Percentiles rank a stretch among this genome's conserved stretches.
Evolutionary conservation across 2,797 vertebrate species (phyloP).

Genomic region (Neosilurus mollespiculum): DNA sequence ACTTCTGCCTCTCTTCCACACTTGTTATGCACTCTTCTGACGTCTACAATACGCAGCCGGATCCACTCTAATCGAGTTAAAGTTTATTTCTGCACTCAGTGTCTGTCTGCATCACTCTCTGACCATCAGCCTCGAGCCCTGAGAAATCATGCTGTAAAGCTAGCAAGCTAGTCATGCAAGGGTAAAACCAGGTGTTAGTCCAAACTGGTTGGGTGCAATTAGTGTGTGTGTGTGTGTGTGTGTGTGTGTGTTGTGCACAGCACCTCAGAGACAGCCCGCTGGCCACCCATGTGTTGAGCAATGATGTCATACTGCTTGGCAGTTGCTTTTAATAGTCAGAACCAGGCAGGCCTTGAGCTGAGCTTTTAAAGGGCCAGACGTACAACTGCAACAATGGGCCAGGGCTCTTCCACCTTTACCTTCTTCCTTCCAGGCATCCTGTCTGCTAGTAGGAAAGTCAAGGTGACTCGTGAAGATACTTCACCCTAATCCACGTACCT

Average conservation of each 20-base stretch:
- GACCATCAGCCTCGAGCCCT: not conserved
- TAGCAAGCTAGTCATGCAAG: constrained; percentile 5
- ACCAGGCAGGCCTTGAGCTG: constrained; percentile 68
- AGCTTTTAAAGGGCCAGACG: constrained; percentile 74
- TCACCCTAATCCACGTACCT: not conserved
- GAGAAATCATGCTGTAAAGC: constrained; percentile 3
- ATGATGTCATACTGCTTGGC: constrained; percentile 76
- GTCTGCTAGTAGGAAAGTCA: not conserved
- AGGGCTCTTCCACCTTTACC: constrained; percentile 7
- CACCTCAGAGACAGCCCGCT: constrained; percentile 39
- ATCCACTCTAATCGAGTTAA: constrained; percentile 18
- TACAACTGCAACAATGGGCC: constrained; percentile 30
- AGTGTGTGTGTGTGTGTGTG: constrained; percentile 29
- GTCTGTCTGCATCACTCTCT: not conserved
- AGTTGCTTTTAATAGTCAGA: constrained; percentile 75
- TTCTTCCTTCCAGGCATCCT: constrained; percentile 1
- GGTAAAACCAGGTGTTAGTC: constrained; percentile 33
- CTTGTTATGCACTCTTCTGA: constrained; percentile 13
- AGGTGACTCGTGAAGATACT: not conserved
- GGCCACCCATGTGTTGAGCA: constrained; percentile 62
- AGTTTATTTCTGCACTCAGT: not conserved
- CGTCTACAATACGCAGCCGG: constrained; percentile 15
- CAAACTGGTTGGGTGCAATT: constrained; percentile 32
- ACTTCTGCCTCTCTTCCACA: not conserved
- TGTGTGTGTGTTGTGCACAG: constrained; percentile 32